Conservation (phyloP, 2,888 invertebrate genomes). For the Caenorhabditis macrosperma region DNA sequence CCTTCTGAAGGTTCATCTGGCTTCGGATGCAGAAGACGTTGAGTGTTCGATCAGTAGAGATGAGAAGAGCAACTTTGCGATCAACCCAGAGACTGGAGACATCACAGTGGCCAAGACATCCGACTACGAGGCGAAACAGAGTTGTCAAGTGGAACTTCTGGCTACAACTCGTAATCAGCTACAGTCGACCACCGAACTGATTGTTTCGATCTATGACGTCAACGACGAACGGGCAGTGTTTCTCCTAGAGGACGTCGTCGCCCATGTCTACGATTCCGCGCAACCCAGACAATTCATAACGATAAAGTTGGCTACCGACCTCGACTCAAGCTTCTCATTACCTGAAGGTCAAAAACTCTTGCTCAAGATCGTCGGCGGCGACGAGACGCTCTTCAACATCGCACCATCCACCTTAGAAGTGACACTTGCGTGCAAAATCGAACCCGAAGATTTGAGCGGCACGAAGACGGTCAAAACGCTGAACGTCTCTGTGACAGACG, state of each 20-base stretch:
- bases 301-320: conserved; percentile 68
- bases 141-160: conserved; percentile 58
- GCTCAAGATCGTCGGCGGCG: conserved; percentile 74
- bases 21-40: no score
- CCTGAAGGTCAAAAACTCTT: conserved; percentile 60
- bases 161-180: conserved; percentile 86
- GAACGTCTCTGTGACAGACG: conserved; percentile 95
- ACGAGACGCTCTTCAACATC: conserved; percentile 73
- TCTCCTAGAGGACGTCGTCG: conserved; percentile 55
- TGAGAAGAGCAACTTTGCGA: conserved; percentile 84
- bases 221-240: conserved; percentile 74
- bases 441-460: conserved; percentile 68
- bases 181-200: conserved; percentile 86
- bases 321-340: conserved; percentile 67
- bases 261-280: conserved; percentile 64
- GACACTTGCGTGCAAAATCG: conserved; percentile 62
- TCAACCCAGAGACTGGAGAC: conserved; percentile 72
- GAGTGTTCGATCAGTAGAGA: conserved; percentile 83
- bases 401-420: conserved; percentile 68
- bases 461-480: conserved; percentile 82
- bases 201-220: conserved; percentile 67
- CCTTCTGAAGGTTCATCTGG: conserved; percentile 72
- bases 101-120: conserved; percentile 87
- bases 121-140: conserved; percentile 88
- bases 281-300: conserved; percentile 69